Base-by-base conservation (phyloP, 92 coral and sea anemone species). In the Phenganax subtilis region DNA sequence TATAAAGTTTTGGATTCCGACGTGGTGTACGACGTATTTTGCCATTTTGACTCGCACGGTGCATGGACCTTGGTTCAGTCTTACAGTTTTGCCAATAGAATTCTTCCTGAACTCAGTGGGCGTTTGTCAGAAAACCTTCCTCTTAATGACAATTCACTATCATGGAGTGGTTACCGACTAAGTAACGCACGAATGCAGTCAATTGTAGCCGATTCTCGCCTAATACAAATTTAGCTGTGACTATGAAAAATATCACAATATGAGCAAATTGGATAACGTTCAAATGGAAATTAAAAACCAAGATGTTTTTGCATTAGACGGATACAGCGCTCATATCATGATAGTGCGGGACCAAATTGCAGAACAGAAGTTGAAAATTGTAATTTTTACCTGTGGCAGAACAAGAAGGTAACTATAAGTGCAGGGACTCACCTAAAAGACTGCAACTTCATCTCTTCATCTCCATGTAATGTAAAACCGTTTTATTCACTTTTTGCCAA, bases 31-130 rank as follows among this genome's bases (percentile, higher is more conserved):
- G 53, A 68, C 10, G 53, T 29, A 68, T 68, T 30, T 17, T 68
- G 73, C 47, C 73, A 68, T 37, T 68, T 68, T 68, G 73, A 68
- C 47, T 68, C 73, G 31, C 17, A 68, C 47, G 73, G 73, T 14
- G 52, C 73, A 30, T 68, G 73, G 73, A 68, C 73, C 7, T 53
- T 68, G 73, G 73, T 68, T 16, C 73, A 68, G 54, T 68, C 73
- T 28, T 68, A 30, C 52, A 68, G 73, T 53, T 68, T 68, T 37
- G 73, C 15, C 14, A 30, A 37, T 16, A 51, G 54, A 10, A 30
- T 53, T 30, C 17, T 28, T 68, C 0, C 53, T 30, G 53, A 28
- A 0, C 11, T 30, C 17, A 16, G 51, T 25, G 15, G 11, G 1
- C 12, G 47, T 3, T 66, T 68, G 11, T 17, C 10, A 9, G 8